phyloP scores from a whole-genome alignment of 2,113 vertebrate genomes.

The Typhlomys cinereus region DNA sequence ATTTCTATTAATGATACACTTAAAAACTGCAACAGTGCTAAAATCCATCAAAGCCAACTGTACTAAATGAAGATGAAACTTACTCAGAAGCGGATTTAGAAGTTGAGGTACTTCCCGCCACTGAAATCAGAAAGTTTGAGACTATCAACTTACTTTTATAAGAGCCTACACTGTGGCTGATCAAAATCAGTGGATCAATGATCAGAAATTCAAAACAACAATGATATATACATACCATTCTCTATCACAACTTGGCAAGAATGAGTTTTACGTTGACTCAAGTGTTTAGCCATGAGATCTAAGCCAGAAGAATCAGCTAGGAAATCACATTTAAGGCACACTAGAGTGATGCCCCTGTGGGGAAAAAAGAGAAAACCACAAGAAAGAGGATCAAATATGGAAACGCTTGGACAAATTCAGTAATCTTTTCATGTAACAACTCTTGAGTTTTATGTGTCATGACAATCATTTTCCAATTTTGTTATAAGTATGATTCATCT shows the following conservation, averaged over 20 bases:
- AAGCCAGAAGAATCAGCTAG: conserved; percentile 87
- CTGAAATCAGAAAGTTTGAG: conserved; percentile 81
- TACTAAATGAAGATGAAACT: conserved; percentile 81
- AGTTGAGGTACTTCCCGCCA: conserved; percentile 79
- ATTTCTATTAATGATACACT: conserved; percentile 65
- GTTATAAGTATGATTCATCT: neutral
- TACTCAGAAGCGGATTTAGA: conserved; percentile 83
- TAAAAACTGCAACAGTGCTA: conserved; percentile 61
- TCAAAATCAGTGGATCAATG: conserved; percentile 50
- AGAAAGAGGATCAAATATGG: conserved; percentile 4
- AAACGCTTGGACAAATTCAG: conserved; percentile 26
- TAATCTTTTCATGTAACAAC: conserved; percentile 46
- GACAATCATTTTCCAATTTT: conserved; percentile 25
- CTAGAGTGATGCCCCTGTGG: conserved; percentile 90
- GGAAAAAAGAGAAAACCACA: neutral
- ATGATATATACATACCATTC: conserved; percentile 85
- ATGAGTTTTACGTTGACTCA: conserved; percentile 90
- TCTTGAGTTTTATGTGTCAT: neutral
- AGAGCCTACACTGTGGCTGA: conserved; percentile 47
- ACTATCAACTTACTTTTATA: conserved; percentile 38
- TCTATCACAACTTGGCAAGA: conserved; percentile 93
- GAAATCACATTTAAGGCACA: conserved; percentile 96
- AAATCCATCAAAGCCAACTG: conserved; percentile 58
- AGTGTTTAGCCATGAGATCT: conserved; percentile 94
- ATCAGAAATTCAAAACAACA: conserved; percentile 58